These are phyloP conservation scores for Anguilla anguilla DNA, from an alignment of 2,797 vertebrate genomes.

Conservation along the genomic window DNA sequence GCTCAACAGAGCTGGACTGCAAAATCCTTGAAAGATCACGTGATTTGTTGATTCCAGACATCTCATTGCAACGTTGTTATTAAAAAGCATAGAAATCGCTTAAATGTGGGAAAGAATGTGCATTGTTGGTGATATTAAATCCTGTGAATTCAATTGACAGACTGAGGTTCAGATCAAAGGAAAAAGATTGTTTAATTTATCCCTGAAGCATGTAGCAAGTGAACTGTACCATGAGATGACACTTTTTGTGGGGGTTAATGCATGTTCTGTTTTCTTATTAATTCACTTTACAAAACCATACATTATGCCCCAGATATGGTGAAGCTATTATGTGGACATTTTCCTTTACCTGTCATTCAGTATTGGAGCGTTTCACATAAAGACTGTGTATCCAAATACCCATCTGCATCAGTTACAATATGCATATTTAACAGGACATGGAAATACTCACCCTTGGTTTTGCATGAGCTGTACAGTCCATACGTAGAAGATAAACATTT, in stretches of 20 bases:
- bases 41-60: background rate
- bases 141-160: background rate
- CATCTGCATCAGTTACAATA: background rate
- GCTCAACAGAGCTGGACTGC: too few species aligned
- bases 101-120: background rate
- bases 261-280: background rate
- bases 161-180: background rate
- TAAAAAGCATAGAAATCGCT: background rate
- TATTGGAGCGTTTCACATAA: conserved; percentile 8
- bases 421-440: conserved; percentile 13
- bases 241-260: background rate
- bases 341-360: conserved; percentile 5
- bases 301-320: background rate
- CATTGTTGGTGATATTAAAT: background rate
- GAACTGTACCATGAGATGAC: background rate
- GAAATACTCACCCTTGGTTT: conserved; percentile 25
- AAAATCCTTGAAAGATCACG: background rate
- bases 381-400: background rate
- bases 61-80: background rate
- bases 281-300: background rate
- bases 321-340: background rate
- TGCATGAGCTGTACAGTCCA: background rate
- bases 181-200: background rate
- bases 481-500: background rate
- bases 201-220: background rate